These are phyloP conservation scores for Thera britannica DNA, from an alignment of 2,888 invertebrate species.

Conservation along the genomic window DNA sequence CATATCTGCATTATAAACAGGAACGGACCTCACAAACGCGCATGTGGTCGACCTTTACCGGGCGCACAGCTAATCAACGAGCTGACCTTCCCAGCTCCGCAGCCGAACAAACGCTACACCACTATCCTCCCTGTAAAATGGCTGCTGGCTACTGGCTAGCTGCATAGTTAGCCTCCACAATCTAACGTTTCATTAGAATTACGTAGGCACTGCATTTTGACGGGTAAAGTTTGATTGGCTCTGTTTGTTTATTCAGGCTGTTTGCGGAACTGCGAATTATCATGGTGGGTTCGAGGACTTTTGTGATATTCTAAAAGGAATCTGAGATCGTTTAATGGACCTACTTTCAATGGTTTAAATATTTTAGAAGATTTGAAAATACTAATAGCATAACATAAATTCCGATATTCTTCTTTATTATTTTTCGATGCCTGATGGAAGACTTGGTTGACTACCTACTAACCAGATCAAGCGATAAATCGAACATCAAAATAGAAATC, in stretches of 20 bases:
- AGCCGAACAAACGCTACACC: conserved; percentile 71
- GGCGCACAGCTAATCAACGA: conserved; percentile 80
- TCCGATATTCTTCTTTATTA: too few species aligned
- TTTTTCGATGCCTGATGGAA: background rate
- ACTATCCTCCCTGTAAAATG: conserved; percentile 59
- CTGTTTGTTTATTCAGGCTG: conserved; percentile 17
- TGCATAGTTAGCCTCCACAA: conserved; percentile 47
- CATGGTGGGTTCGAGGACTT: background rate
- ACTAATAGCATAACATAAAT: background rate
- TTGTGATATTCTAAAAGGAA: background rate
- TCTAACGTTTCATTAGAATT: conserved; percentile 46
- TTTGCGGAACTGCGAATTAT: conserved; percentile 4
- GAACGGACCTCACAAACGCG: conserved; percentile 81
- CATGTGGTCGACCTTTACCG: conserved; percentile 83
- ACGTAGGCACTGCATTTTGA: conserved; percentile 35
- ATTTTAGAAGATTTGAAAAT: background rate
- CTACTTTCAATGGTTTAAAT: too few species aligned
- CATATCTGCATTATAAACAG: conserved; percentile 86
- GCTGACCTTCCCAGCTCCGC: conserved; percentile 72
- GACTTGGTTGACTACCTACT: background rate
- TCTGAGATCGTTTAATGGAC: too few species aligned
- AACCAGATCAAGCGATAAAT: conserved; percentile 38
- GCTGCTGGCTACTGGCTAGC: conserved; percentile 36
- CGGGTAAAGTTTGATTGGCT: conserved; percentile 21
- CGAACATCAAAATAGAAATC: conserved; percentile 60